These are phyloP conservation scores for Apostichopus parvimensis DNA, from an alignment of 35 echinoderm and acorn worm species.

Conservation along the genomic window DNA sequence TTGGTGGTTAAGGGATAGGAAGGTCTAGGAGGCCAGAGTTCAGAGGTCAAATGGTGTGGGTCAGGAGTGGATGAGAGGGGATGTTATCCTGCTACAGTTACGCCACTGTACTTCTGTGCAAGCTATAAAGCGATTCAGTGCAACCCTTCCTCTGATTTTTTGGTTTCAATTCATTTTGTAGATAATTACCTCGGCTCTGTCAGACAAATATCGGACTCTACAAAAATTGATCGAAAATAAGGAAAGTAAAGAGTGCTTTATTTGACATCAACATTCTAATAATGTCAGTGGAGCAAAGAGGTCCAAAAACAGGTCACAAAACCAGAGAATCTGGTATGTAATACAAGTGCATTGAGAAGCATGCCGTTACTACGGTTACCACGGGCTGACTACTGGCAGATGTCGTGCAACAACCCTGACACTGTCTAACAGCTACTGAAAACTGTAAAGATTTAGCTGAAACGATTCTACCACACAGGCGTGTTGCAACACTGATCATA, in stretches of 20 bases:
- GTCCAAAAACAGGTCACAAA: too few relatives aligned
- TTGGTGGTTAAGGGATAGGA: not conserved
- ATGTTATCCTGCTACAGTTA: not conserved
- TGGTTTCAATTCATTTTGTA: not conserved
- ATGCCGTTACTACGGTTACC: not conserved
- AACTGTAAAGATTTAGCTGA: too few relatives aligned
- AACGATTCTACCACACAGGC: too few relatives aligned
- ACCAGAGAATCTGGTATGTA: not conserved
- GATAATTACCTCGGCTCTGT: constrained; percentile 44
- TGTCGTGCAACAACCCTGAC: not conserved
- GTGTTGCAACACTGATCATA: not conserved
- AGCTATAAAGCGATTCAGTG: constrained; percentile 39
- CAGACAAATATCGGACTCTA: constrained; percentile 52
- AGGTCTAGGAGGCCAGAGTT: not conserved
- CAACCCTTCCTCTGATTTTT: not conserved
- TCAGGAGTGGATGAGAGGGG: not conserved
- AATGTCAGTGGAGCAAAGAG: too few relatives aligned
- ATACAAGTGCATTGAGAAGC: not conserved
- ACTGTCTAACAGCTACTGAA: too few relatives aligned
- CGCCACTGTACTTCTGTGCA: not conserved
- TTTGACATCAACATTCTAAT: not conserved
- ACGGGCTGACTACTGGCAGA: not conserved
- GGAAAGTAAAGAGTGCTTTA: not conserved
- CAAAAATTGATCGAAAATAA: constrained; percentile 1
- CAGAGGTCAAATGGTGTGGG: too few relatives aligned